Base-by-base conservation (phyloP, 2,888 invertebrate species). In the Morpho deidamia region DNA sequence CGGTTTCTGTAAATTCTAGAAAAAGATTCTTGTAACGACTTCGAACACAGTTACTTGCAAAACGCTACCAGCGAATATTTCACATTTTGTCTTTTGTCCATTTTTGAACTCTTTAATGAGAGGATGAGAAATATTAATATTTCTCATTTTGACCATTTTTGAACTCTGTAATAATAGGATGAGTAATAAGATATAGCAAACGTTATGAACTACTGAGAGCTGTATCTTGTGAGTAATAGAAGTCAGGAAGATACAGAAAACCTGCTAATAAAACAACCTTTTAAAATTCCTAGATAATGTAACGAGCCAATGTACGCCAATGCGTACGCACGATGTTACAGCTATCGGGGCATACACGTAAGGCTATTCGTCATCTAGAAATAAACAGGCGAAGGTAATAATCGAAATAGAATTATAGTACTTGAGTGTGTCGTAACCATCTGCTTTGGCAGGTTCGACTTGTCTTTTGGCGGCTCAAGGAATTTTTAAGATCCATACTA, bases 381-480 rank as follows among this genome's bases (percentile, higher is more conserved):
- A 88, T 87, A 88, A 87, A 83, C 83, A 71, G 75, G 72, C 81
- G 84, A 87, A 89, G 87, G 87, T 84, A 88, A 85, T 86, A 86
- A 86, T 89, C 84, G 80, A 88, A 89, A 89, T 88, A 88, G 88
- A 87, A 84, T 83, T 81, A 83, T 80, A 76, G 77, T 77, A 76
- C 71, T 76, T 73, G 68, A 77, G 74, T 74, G 80, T 83, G 81
- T 83, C 82, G 86, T 83, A 85, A 86, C 74, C 69, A 73, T 75
- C 70, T 74, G 71, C 73, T 76, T 79, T 87, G 87, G 85, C 87
- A 83, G 77, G 68, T 72, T 61, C 58, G 58, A 70, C 67, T 66
- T 68, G 67, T 69, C 71, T 62, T 71, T 79, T 81, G 76, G 76
- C 78, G 65, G 67, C 67, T 69, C 72, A 69, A 70, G 67, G 71